A percentile compares a stretch with the other conserved stretches of the same genome.
phyloP scores from a whole-genome alignment of 2,113 vertebrate species.

The Manacus vitellinus region DNA sequence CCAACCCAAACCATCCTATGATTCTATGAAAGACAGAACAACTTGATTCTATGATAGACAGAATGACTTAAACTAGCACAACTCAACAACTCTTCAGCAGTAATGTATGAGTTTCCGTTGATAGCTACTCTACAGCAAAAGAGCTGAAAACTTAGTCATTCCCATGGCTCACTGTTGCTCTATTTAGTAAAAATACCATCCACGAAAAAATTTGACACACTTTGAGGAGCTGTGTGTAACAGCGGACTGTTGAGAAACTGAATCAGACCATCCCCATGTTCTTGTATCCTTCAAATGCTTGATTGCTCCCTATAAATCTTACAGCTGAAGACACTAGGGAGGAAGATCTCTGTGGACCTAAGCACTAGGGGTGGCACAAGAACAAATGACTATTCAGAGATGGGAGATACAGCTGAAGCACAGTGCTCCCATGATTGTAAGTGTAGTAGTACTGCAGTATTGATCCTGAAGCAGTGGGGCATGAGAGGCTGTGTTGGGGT shows the following conservation, averaged over 20 bases:
- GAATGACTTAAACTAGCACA: background rate
- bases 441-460: background rate
- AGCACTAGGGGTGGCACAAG: background rate
- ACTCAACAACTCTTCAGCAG: background rate
- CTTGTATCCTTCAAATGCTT: background rate
- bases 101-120: background rate
- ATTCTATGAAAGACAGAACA: background rate
- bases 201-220: background rate
- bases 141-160: background rate
- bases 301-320: background rate
- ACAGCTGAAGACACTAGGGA: background rate
- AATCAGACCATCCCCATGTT: background rate
- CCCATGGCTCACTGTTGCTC: background rate
- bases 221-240: background rate
- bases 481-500: background rate
- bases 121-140: background rate
- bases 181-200: background rate
- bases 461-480: background rate
- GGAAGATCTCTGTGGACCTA: background rate
- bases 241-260: background rate
- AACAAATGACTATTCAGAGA: background rate
- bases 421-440: background rate
- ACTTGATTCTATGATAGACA: background rate
- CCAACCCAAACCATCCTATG: background rate
- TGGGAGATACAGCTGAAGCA: background rate